A percentile compares a stretch with the other conserved stretches of the same genome.
Conservation (phyloP, 2,797 vertebrate species). For the Smutsia temminckii region DNA sequence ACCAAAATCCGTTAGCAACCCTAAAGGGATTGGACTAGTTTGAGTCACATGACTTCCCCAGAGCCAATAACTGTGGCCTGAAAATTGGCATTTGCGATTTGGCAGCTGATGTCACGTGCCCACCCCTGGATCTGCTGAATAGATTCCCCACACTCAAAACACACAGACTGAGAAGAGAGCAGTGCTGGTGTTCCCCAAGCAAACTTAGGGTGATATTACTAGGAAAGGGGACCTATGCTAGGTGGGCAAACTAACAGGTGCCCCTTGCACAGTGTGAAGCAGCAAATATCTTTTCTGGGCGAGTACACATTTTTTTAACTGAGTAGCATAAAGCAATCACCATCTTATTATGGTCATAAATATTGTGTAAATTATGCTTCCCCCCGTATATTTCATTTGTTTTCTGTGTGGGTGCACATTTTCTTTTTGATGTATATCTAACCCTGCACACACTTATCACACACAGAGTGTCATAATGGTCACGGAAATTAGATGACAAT, state of each 20-base stretch:
- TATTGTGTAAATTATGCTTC: neutral
- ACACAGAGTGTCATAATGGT: neutral
- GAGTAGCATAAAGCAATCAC: neutral
- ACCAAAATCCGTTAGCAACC: neutral
- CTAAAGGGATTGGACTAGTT: neutral
- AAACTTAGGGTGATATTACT: neutral
- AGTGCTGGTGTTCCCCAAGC: neutral
- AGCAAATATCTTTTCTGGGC: too few relatives aligned
- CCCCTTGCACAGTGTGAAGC: too few relatives aligned
- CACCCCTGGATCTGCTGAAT: neutral
- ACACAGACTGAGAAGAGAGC: neutral
- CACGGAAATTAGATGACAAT: conserved; percentile 81
- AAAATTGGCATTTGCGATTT: neutral
- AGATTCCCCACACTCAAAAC: neutral
- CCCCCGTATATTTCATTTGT: neutral
- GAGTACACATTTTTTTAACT: too few relatives aligned
- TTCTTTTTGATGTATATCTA: neutral
- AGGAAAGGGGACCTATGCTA: neutral
- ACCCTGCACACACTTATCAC: neutral
- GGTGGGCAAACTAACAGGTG: conserved; percentile 13
- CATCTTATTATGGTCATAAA: neutral
- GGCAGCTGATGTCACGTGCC: neutral
- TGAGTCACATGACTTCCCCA: neutral
- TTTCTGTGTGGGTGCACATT: neutral
- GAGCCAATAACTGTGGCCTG: neutral